A percentile compares a stretch with the other conserved stretches of the same genome.
These are phyloP conservation scores for Phodopus roborovskii DNA, from an alignment of 2,113 vertebrate genomes.

Conservation along the genomic window DNA sequence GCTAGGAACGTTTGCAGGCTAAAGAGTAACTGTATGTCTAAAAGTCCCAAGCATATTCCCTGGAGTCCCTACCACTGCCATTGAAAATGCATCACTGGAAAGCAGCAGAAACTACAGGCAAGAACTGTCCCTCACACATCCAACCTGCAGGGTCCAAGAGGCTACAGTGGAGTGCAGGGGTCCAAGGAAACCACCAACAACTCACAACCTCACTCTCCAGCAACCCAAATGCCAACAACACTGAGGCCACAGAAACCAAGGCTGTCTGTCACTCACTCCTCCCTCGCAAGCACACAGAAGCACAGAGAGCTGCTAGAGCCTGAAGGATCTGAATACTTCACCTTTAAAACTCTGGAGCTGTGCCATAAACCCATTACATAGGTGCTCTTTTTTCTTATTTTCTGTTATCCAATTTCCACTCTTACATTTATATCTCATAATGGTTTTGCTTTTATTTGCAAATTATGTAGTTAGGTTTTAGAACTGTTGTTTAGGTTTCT, in stretches of 20 bases:
- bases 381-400: neutral
- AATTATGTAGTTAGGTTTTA: neutral
- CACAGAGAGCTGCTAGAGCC: neutral
- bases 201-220: neutral
- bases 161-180: neutral
- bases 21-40: neutral
- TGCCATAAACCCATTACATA: neutral
- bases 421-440: neutral
- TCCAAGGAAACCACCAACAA: neutral
- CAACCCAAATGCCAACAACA: neutral
- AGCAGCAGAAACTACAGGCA: neutral
- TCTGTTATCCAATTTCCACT: neutral
- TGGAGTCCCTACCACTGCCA: neutral
- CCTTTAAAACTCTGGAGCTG: neutral
- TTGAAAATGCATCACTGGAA: neutral
- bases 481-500: neutral
- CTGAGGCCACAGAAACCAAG: neutral
- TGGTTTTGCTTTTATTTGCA: neutral
- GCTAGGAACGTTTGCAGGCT: neutral
- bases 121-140: neutral
- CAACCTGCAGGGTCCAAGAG: neutral
- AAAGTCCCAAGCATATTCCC: neutral
- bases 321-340: neutral
- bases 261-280: neutral
- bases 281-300: neutral